A percentile compares a stretch with the other conserved stretches of the same genome.
These are phyloP conservation scores for Dioctria linearis DNA, from an alignment of 2,888 invertebrate species.

Conservation along the genomic window DNA sequence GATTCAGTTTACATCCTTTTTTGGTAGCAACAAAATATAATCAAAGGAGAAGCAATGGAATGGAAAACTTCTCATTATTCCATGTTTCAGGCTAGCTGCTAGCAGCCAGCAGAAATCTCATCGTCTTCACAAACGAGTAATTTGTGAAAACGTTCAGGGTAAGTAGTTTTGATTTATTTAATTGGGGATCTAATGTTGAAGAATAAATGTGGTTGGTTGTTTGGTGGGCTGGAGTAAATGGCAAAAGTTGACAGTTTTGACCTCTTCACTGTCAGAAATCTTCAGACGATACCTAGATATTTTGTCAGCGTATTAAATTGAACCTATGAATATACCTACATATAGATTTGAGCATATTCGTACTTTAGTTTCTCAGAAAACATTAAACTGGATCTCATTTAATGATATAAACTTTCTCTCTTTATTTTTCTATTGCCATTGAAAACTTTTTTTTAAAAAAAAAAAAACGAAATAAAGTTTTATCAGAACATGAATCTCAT, in stretches of 20 bases:
- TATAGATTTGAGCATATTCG: too few relatives aligned
- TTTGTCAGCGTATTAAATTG: constrained; percentile 1
- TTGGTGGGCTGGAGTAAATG: neutral
- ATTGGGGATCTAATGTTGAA: constrained; percentile 2
- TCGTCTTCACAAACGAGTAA: neutral
- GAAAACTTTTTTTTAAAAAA: too few relatives aligned
- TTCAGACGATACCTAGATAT: neutral
- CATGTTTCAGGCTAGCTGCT: neutral
- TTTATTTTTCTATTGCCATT: too few relatives aligned
- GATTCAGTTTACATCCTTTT: constrained; percentile 1
- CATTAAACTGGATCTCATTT: too few relatives aligned
- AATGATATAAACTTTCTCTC: too few relatives aligned
- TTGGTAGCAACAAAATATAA: neutral
- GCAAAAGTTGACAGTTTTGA: neutral
- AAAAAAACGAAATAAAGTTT: too few relatives aligned
- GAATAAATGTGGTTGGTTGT: neutral
- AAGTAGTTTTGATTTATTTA: constrained; percentile 32
- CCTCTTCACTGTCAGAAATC: too few relatives aligned
- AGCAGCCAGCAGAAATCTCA: neutral
- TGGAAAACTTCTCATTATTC: constrained; percentile 21
- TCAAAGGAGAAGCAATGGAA: constrained; percentile 13
- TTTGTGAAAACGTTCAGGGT: neutral
- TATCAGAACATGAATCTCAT: too few relatives aligned
- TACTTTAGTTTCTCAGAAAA: too few relatives aligned
- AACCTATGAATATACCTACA: neutral